Conservation (phyloP, 2,888 invertebrate species). For the Coelogynopora nodosa region DNA sequence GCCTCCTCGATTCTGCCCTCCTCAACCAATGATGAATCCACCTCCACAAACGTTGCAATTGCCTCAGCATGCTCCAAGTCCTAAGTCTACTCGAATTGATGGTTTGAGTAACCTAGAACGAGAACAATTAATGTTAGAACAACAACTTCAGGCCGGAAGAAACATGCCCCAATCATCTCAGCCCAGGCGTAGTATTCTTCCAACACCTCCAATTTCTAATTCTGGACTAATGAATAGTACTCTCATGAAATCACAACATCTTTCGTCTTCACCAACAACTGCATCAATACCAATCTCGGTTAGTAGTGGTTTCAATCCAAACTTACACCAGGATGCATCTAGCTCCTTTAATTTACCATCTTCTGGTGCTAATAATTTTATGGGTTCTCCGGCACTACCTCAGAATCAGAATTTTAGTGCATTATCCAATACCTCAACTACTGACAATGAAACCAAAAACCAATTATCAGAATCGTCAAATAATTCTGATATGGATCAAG, state of each 20-base stretch:
- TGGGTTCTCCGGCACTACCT: background rate
- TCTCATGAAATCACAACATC: background rate
- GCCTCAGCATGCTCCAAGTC: background rate
- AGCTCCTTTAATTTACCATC: no score
- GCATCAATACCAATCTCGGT: background rate
- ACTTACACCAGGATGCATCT: background rate
- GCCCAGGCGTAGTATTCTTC: background rate
- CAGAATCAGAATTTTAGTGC: background rate
- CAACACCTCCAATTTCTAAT: background rate
- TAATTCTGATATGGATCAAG: background rate
- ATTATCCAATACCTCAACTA: background rate
- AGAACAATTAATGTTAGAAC: background rate
- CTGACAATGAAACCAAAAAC: no score
- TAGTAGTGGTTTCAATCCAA: background rate
- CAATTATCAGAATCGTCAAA: no score
- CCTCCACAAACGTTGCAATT: background rate
- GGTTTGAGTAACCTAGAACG: slow-evolving; percentile 1
- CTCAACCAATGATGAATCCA: background rate
- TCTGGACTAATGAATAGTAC: background rate
- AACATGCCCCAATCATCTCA: background rate
- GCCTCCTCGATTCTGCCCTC: background rate
- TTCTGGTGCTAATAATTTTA: no score
- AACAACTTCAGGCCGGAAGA: background rate
- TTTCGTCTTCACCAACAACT: no score
- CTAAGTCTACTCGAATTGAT: background rate